These are phyloP conservation scores for Alcedo atthis DNA, from an alignment of 2,797 vertebrate genomes.

Conservation along the genomic window DNA sequence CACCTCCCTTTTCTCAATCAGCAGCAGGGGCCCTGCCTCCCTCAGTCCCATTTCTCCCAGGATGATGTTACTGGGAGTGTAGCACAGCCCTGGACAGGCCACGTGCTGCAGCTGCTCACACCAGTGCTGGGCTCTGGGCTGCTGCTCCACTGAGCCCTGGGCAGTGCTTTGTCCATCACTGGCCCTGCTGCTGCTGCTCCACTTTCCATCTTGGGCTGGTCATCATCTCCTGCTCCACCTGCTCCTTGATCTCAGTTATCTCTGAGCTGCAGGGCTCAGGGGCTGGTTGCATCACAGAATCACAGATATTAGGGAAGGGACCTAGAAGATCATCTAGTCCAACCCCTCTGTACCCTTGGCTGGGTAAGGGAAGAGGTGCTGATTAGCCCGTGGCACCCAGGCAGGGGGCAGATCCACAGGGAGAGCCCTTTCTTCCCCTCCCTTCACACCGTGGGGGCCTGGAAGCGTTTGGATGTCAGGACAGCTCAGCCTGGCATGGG, in stretches of 20 bases:
- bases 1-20: fast-evolving
- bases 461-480: background rate
- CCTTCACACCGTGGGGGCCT: background rate
- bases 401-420: background rate
- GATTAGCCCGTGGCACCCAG: background rate
- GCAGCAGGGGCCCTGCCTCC: background rate
- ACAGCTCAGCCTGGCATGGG: fast-evolving
- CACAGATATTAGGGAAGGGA: no score
- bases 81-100: background rate
- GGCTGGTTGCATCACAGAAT: no score
- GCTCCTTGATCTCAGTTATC: background rate
- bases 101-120: background rate
- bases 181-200: fast-evolving
- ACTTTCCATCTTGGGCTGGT: background rate
- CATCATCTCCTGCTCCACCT: background rate
- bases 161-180: fast-evolving
- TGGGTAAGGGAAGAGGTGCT: background rate
- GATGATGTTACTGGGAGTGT: background rate
- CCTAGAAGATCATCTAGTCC: no score
- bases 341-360: background rate
- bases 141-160: fast-evolving
- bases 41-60: background rate
- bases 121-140: fast-evolving
- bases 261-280: background rate
- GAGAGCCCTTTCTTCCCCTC: background rate